These are phyloP conservation scores for Hyperoodon ampullatus DNA, from an alignment of 2,113 vertebrate genomes.

Conservation along the genomic window DNA sequence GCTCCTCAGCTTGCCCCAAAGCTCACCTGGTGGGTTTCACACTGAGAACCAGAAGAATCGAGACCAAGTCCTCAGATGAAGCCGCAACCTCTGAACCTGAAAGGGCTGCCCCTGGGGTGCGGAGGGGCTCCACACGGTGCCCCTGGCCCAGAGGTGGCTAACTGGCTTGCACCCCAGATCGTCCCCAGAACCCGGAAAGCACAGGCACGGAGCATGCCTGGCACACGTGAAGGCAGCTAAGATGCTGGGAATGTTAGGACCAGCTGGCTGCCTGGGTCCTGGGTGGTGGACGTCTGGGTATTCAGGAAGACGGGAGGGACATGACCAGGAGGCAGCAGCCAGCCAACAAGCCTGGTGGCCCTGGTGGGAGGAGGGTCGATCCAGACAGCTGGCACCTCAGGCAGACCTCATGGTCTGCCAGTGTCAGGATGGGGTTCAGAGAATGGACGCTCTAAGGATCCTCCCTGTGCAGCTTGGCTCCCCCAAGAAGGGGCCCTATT, in stretches of 20 bases:
- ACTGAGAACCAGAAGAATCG: background rate
- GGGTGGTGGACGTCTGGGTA: accelerated
- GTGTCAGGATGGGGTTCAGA: background rate
- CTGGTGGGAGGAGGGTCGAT: background rate
- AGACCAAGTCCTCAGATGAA: background rate
- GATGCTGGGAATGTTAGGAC: accelerated
- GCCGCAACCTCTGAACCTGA: background rate
- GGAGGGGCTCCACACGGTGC: background rate
- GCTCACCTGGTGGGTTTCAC: accelerated
- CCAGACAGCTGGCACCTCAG: accelerated
- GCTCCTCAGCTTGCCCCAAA: no score
- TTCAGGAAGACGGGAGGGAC: background rate
- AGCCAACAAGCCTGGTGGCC: background rate
- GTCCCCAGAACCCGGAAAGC: background rate
- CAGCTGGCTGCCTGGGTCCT: accelerated
- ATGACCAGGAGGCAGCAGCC: accelerated
- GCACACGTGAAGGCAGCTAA: accelerated
- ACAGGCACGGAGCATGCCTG: accelerated
- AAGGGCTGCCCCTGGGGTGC: background rate
- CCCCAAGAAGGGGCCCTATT: background rate
- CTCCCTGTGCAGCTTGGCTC: background rate
- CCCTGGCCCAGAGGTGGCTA: background rate
- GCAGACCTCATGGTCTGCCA: background rate
- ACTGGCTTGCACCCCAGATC: accelerated
- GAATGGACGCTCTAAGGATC: background rate